A percentile compares a stretch with the other conserved stretches of the same genome.
phyloP scores from a whole-genome alignment of 2,113 vertebrate genomes.

The Thamnaconus septentrionalis region DNA sequence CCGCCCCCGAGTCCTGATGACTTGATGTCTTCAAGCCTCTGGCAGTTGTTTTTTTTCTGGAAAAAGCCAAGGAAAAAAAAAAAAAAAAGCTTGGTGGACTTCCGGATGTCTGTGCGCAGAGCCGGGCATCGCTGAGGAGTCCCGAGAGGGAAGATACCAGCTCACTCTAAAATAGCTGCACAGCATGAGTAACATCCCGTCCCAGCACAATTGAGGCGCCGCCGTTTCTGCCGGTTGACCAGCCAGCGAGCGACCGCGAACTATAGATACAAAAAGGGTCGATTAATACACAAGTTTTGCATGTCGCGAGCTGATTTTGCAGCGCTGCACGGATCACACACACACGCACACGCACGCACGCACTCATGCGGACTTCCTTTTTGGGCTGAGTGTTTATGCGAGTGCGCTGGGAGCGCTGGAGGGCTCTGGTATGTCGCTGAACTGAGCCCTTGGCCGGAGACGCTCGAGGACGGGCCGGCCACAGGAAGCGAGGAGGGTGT shows the following conservation, averaged over 20 bases:
- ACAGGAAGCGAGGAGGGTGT: constrained; percentile 72
- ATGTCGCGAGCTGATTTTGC: too few species aligned
- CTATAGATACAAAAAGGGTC: too few species aligned
- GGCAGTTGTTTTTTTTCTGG: constrained; percentile 61
- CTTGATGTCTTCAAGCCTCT: constrained; percentile 49
- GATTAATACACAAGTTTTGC: too few species aligned
- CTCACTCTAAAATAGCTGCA: constrained; percentile 36
- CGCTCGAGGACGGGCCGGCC: constrained; percentile 45
- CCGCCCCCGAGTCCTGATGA: background rate
- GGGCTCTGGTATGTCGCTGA: constrained; percentile 33
- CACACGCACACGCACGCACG: background rate
- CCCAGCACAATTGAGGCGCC: constrained; percentile 24
- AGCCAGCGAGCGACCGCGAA: background rate
- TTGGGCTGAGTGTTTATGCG: constrained; percentile 41
- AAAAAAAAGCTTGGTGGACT: constrained; percentile 47
- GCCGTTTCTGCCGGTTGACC: constrained; percentile 18
- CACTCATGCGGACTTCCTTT: too few species aligned
- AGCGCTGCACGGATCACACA: background rate
- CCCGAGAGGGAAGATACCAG: constrained; percentile 35
- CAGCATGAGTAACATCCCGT: constrained; percentile 26
- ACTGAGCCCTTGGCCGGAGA: constrained; percentile 33
- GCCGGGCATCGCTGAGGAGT: constrained; percentile 36
- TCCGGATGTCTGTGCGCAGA: constrained; percentile 46
- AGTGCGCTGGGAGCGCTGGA: constrained; percentile 21
- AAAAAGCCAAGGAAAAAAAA: constrained; percentile 33